These are phyloP conservation scores for Myxocyprinus asiaticus DNA, from an alignment of 2,113 vertebrate species.

Conservation along the genomic window DNA sequence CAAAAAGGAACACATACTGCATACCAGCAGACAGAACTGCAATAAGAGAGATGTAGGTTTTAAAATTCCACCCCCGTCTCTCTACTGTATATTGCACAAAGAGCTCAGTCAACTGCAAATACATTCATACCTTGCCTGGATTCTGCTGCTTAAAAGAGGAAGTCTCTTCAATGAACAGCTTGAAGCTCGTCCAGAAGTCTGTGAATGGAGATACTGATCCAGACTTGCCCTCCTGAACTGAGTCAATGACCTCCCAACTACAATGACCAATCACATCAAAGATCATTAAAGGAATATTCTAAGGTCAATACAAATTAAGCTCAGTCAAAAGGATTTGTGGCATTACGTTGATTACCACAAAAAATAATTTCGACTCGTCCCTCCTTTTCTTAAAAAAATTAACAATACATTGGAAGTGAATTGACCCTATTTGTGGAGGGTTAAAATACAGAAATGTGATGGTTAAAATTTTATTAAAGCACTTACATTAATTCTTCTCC, in stretches of 20 bases:
- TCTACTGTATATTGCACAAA: background rate
- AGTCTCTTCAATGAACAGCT: conserved; percentile 89
- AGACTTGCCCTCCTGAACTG: conserved; percentile 79
- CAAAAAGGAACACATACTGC: conserved; percentile 93
- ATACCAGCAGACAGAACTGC: conserved; percentile 95
- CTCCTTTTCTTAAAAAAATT: background rate
- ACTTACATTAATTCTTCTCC: too few relatives aligned
- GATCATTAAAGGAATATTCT: too few relatives aligned
- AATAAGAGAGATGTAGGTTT: conserved; percentile 47
- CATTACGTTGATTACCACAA: too few relatives aligned
- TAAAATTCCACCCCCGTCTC: background rate
- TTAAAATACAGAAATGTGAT: too few relatives aligned
- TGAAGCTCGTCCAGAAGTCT: conserved; percentile 84
- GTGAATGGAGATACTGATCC: conserved; percentile 81
- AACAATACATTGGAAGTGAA: background rate
- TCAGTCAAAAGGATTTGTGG: too few relatives aligned
- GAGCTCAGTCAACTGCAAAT: background rate
- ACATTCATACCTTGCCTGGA: conserved; percentile 88
- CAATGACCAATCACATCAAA: background rate
- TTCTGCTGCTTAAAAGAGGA: conserved; percentile 94
- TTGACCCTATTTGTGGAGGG: too few relatives aligned
- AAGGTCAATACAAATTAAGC: too few relatives aligned
- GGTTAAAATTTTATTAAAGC: too few relatives aligned
- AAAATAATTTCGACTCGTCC: too few relatives aligned
- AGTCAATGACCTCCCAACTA: conserved; percentile 87